These are phyloP conservation scores for Catajapyx aquilonaris DNA, from an alignment of 1,140 invertebrate species.

Conservation along the genomic window DNA sequence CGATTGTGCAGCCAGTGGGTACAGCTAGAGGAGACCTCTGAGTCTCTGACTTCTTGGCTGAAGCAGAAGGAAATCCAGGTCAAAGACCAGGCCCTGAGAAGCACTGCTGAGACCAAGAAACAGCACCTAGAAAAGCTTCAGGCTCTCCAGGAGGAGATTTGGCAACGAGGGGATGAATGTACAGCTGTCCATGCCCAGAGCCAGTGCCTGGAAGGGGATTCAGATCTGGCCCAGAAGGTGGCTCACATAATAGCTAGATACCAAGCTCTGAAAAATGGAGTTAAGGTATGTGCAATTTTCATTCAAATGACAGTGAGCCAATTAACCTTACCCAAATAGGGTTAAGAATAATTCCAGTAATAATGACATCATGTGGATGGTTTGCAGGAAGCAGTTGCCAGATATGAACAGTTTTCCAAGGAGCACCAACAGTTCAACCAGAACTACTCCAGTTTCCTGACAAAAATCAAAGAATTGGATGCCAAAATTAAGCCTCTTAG, in stretches of 20 bases:
- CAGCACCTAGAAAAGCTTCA: conserved; percentile 58
- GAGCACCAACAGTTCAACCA: conserved; percentile 68
- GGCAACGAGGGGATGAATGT: conserved; percentile 44
- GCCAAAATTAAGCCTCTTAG: conserved; percentile 51
- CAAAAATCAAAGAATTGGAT: conserved; percentile 47
- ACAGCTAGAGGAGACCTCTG: conserved; percentile 53
- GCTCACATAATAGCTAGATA: conserved; percentile 64
- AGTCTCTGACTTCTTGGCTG: conserved; percentile 58
- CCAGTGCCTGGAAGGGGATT: conserved; percentile 46
- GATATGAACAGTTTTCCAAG: conserved; percentile 61
- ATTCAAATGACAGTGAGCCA: no score
- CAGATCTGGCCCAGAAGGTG: conserved; percentile 48
- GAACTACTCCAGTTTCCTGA: conserved; percentile 47
- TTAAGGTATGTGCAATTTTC: no score
- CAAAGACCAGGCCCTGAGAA: conserved; percentile 76
- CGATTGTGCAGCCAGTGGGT: conserved; percentile 50
- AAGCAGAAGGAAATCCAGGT: conserved; percentile 61
- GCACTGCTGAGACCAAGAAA: conserved; percentile 57
- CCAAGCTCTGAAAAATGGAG: conserved; percentile 63
- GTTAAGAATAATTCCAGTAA: no score
- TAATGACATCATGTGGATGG: conserved; percentile 18
- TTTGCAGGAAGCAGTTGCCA: conserved; percentile 36
- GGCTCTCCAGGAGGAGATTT: conserved; percentile 47
- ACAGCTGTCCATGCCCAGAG: conserved; percentile 43
- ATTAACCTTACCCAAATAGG: no score